Conservation (phyloP, 2,113 vertebrate genomes). For the Barbus barbus region DNA sequence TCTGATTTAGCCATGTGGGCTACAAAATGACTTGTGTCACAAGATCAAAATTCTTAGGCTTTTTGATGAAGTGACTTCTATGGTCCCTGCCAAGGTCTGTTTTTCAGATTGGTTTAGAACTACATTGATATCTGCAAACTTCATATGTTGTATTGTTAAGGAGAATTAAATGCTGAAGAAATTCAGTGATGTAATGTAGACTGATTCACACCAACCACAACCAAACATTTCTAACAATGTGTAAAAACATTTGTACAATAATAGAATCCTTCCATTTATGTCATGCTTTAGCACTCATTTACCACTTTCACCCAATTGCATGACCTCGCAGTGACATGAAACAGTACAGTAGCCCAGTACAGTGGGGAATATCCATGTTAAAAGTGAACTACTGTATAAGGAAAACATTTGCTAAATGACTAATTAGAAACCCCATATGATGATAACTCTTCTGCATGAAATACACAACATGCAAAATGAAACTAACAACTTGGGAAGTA, state of each 20-base stretch:
- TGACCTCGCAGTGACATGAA: background rate
- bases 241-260: background rate
- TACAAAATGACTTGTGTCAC: conserved; percentile 16
- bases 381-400: background rate
- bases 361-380: background rate
- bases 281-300: background rate
- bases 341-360: background rate
- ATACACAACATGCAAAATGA: background rate
- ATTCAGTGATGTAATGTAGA: background rate
- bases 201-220: background rate
- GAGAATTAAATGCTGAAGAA: background rate
- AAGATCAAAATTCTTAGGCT: conserved; percentile 21
- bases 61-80: conserved; percentile 26
- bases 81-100: background rate
- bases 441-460: background rate
- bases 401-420: background rate
- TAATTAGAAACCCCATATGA: background rate
- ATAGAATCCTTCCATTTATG: background rate
- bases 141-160: background rate
- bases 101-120: background rate
- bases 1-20: conserved; percentile 1
- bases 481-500: background rate
- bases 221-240: background rate
- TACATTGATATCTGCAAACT: background rate
- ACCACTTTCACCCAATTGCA: background rate